Conservation (phyloP, 2,888 invertebrate genomes). For the Nymphalis polychloros region DNA sequence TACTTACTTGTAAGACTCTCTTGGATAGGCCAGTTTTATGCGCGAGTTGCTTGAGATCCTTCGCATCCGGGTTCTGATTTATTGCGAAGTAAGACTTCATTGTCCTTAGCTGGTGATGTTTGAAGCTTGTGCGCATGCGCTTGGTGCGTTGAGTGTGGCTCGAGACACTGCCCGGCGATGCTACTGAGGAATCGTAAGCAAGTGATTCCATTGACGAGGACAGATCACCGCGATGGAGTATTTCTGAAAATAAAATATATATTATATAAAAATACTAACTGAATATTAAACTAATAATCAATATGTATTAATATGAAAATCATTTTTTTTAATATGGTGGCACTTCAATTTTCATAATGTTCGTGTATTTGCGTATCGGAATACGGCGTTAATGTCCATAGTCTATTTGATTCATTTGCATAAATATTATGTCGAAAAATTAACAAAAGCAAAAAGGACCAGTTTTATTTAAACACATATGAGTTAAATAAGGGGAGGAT, state of each 20-base stretch:
- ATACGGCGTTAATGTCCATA: no score
- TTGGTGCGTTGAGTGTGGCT: conserved; percentile 88
- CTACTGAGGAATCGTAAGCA: conserved; percentile 87
- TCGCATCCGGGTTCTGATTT: conserved; percentile 99
- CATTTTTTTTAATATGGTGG: no score
- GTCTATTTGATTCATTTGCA: no score
- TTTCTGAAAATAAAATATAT: conserved; percentile 79
- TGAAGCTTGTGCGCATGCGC: conserved; percentile 99
- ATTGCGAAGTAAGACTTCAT: conserved; percentile 99
- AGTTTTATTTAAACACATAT: no score
- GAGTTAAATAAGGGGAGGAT: no score
- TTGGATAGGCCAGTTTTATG: conserved; percentile 99
- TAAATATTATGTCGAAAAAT: no score
- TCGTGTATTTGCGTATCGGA: no score
- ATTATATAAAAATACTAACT: background rate
- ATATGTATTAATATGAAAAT: no score
- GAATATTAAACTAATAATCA: no score
- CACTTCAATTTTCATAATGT: no score
- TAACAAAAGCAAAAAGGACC: no score
- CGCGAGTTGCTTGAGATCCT: conserved; percentile 98
- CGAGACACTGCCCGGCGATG: conserved; percentile 85
- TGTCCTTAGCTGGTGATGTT: conserved; percentile 98
- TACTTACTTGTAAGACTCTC: conserved; percentile 95
- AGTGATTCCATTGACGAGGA: conserved; percentile 90
- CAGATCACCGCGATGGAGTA: conserved; percentile 87